Evolutionary conservation across 2,888 invertebrate species (phyloP), one percentile per base, ranked within the genome.

Genomic region (Lymantria dispar): DNA sequence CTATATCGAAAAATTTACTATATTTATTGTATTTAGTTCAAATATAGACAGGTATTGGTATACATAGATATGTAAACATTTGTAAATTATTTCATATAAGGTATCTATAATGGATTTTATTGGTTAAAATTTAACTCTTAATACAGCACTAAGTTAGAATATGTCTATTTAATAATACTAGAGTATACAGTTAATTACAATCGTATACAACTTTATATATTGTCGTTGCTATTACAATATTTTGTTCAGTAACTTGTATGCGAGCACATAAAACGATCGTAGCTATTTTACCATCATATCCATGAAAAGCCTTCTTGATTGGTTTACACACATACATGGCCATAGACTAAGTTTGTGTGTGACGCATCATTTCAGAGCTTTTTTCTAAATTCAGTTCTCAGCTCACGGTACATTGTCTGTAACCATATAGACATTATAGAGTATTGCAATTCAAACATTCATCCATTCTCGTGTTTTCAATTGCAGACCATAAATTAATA

Each of bases 121-220:
- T 60, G 50, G 45, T 52, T 46, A 54, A 66, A 60, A 60, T 66
- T 62, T 30, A 48, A 52, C 38, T 57, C 43, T 60, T 40, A 44
- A 41, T 56, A 54, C 36, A 52, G 41, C 53, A 50, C 44, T 48
- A 39, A 56, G 45, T 52, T 53, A 46, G 38, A 45, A 37, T 38
- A 39, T 45, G 33, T 45, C 50, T 52, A 60, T 62, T 51, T 59
- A 45, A 54, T 55, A 58, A 40, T 51, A 62, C 68, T 39, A 49
- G 40, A 60, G 69, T 67, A 67, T 68, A 67, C 69, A 57, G 58
- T 60, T 40, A 60, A 63, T 67, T 65, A 57, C 69, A 52, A 68
- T 67, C 67, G 67, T 67, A 67, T 67, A 67, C 67, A 52, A 56
- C 56, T 55, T 67, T 41, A 58, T 65, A 61, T 67, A 65, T 65